A percentile compares a stretch with the other conserved stretches of the same genome.
These are phyloP conservation scores for Malurus leucopterus DNA, from an alignment of 2,797 vertebrate genomes.

Conservation along the genomic window DNA sequence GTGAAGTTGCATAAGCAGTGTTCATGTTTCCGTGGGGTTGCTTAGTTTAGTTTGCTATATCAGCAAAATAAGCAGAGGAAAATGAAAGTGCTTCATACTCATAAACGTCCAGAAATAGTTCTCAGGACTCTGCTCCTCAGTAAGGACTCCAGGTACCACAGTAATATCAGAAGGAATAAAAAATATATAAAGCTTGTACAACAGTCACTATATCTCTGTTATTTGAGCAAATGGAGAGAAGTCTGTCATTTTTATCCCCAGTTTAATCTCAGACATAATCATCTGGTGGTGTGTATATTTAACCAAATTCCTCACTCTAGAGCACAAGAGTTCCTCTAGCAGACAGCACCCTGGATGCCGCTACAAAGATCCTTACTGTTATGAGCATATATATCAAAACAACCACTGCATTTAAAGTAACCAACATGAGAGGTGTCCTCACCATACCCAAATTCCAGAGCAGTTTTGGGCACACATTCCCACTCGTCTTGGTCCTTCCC, in stretches of 20 bases:
- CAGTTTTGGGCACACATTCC: not conserved
- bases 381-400: conserved; percentile 20
- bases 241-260: not conserved
- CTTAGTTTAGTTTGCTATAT: not conserved
- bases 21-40: not conserved
- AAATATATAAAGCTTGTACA: not conserved
- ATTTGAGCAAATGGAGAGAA: not conserved
- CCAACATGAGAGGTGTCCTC: conserved; percentile 12
- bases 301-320: not conserved
- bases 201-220: not conserved
- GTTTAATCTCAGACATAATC: not conserved
- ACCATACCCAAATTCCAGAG: not conserved
- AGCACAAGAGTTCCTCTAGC: not conserved
- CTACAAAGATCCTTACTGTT: not conserved
- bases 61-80: not conserved
- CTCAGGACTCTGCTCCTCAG: not conserved
- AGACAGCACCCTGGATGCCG: not conserved
- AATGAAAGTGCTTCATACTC: not conserved
- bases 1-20: not conserved
- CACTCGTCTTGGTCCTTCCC: not conserved
- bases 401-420: conserved; percentile 36
- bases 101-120: not conserved
- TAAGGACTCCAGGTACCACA: not conserved
- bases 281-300: not conserved
- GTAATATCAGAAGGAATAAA: not conserved